A percentile compares a stretch with the other conserved stretches of the same genome.
Conservation (phyloP, 2,797 vertebrate genomes). For the Erethizon dorsatum region DNA sequence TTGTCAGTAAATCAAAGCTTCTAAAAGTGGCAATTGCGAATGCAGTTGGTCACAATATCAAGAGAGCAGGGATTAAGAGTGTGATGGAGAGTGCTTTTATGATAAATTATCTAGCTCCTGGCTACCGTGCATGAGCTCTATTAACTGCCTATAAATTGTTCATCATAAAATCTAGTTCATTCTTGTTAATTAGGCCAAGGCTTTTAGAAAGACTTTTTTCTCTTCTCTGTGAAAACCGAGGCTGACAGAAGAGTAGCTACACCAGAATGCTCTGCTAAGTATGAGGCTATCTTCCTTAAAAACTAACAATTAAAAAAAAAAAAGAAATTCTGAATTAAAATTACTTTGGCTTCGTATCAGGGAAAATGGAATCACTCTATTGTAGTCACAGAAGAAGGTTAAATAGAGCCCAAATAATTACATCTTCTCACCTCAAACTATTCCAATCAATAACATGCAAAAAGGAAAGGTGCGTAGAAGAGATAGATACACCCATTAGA, state of each 20-base stretch:
- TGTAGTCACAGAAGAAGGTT: slow-evolving; percentile 67
- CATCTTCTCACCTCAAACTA: slow-evolving; percentile 48
- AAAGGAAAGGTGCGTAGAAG: neutral
- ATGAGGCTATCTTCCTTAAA: slow-evolving; percentile 66
- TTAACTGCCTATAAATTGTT: slow-evolving; percentile 91
- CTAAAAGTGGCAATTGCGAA: slow-evolving; percentile 88
- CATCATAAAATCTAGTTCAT: slow-evolving; percentile 90
- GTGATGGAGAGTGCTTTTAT: slow-evolving; percentile 88
- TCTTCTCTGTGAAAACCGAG: slow-evolving; percentile 83
- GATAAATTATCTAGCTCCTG: slow-evolving; percentile 90
- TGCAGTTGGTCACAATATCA: slow-evolving; percentile 84
- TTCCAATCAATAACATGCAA: slow-evolving; percentile 56
- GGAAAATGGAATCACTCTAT: slow-evolving; percentile 59
- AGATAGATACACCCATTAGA: slow-evolving; percentile 25
- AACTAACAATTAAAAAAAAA: slow-evolving; percentile 46
- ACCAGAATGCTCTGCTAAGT: slow-evolving; percentile 66
- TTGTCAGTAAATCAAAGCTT: slow-evolving; percentile 86
- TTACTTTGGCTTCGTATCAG: slow-evolving; percentile 67
- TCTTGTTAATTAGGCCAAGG: slow-evolving; percentile 90
- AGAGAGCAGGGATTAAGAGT: slow-evolving; percentile 86
- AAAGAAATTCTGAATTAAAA: slow-evolving; percentile 74
- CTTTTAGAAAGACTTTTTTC: slow-evolving; percentile 84
- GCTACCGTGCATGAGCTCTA: slow-evolving; percentile 89
- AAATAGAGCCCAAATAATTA: slow-evolving; percentile 54
- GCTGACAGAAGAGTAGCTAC: slow-evolving; percentile 82